Evolutionary conservation across 2,888 invertebrate genomes (phyloP).

Genomic region (Dione juno): DNA sequence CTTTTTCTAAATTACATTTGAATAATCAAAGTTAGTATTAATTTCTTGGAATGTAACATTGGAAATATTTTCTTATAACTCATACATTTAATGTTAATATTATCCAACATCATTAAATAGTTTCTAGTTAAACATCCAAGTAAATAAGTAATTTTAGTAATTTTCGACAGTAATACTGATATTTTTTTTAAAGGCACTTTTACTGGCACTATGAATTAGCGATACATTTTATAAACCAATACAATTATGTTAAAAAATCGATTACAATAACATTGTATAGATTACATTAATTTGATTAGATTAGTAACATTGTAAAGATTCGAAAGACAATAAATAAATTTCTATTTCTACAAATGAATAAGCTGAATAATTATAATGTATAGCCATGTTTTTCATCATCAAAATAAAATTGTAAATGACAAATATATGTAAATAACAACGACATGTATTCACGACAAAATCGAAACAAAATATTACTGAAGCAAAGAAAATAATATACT

Average conservation of each 20-base stretch:
- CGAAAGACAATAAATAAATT: constrained; percentile 2
- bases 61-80: constrained; percentile 6
- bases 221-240: constrained; percentile 8
- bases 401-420: too few species aligned
- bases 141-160: constrained; percentile 30
- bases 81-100: not conserved
- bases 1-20: not conserved
- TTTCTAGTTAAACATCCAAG: constrained; percentile 2
- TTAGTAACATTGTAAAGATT: not conserved
- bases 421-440: too few species aligned
- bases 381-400: too few species aligned
- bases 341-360: not conserved
- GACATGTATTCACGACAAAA: not conserved
- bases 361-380: not conserved
- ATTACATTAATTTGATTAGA: too few species aligned
- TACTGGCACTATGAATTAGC: constrained; percentile 45
- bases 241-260: not conserved
- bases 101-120: constrained; percentile 1
- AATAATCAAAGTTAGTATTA: not conserved
- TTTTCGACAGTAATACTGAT: constrained; percentile 54
- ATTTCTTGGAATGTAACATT: constrained; percentile 28
- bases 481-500: not conserved
- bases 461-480: not conserved
- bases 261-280: constrained; percentile 9
- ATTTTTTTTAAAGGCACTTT: constrained; percentile 47